Evolutionary conservation across 2,797 vertebrate genomes (phyloP).

Genomic region (Pantherophis alleghaniensis): DNA sequence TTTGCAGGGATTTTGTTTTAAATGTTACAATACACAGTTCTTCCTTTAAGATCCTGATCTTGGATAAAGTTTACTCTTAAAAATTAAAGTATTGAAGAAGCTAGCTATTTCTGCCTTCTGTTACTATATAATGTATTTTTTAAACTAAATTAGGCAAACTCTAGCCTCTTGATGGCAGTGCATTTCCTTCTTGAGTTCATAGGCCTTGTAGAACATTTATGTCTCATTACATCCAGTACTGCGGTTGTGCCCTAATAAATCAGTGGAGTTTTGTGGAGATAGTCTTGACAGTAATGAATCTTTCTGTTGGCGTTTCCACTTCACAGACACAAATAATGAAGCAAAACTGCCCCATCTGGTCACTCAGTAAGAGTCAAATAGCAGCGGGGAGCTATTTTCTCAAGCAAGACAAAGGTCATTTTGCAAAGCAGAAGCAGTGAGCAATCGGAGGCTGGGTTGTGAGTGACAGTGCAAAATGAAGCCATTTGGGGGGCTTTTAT

Average conservation of each 20-base stretch:
- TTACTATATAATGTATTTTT: conserved; percentile 50
- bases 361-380: conserved; percentile 67
- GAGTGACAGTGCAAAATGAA: conserved; percentile 76
- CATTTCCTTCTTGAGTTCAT: conserved; percentile 74
- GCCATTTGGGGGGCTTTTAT: conserved; percentile 75
- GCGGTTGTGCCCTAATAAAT: conserved; percentile 82
- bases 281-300: conserved; percentile 77
- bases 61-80: background rate
- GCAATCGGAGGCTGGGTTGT: conserved; percentile 58
- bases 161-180: conserved; percentile 71
- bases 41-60: conserved; percentile 11
- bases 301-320: conserved; percentile 80
- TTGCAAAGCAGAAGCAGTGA: conserved; percentile 63
- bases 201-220: conserved; percentile 75
- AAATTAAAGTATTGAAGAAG: background rate
- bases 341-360: conserved; percentile 82
- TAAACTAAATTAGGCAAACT: conserved; percentile 66
- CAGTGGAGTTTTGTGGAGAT: conserved; percentile 73
- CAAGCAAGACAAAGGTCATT: conserved; percentile 75
- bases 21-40: conserved; percentile 7
- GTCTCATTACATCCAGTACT: conserved; percentile 75
- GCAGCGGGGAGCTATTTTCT: conserved; percentile 66
- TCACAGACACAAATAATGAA: conserved; percentile 77
- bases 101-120: conserved; percentile 25
- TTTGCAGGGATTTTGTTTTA: background rate